Evolutionary conservation across 35 echinoderm and acorn worm genomes (phyloP).

Genomic region (Eucidaris tribuloides): DNA sequence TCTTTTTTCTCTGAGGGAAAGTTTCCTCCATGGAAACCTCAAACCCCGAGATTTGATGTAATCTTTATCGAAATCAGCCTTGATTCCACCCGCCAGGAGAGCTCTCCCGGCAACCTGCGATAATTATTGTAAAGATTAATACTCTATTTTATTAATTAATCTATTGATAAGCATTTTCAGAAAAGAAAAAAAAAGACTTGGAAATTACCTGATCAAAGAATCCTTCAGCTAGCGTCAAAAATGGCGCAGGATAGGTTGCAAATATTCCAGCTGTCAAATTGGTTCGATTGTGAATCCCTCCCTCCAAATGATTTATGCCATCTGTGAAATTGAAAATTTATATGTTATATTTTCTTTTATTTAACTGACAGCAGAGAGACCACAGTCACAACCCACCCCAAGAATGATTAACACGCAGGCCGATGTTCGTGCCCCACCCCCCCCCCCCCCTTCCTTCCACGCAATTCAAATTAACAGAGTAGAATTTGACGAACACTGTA

Average conservation of each 20-base stretch:
- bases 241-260: slow-evolving; percentile 9
- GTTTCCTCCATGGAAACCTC: too few relatives aligned
- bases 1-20: too few relatives aligned
- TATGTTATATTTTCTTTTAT: not conserved
- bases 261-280: not conserved
- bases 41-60: slow-evolving; percentile 78
- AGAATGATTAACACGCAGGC: too few relatives aligned
- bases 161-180: not conserved
- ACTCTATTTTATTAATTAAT: not conserved
- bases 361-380: not conserved
- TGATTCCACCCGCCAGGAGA: slow-evolving; percentile 68
- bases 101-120: slow-evolving; percentile 65
- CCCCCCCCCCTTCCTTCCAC: too few relatives aligned
- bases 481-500: too few relatives aligned
- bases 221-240: not conserved
- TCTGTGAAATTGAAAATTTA: not conserved
- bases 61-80: slow-evolving; percentile 68
- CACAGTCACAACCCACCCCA: not conserved
- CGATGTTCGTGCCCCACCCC: too few relatives aligned
- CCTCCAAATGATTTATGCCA: not conserved
- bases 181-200: not conserved
- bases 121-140: too few relatives aligned
- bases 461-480: too few relatives aligned
- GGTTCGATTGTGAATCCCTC: not conserved
- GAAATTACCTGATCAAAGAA: not conserved